Evolutionary conservation across 2,113 vertebrate species (phyloP).

Genomic region (Poecile atricapillus): DNA sequence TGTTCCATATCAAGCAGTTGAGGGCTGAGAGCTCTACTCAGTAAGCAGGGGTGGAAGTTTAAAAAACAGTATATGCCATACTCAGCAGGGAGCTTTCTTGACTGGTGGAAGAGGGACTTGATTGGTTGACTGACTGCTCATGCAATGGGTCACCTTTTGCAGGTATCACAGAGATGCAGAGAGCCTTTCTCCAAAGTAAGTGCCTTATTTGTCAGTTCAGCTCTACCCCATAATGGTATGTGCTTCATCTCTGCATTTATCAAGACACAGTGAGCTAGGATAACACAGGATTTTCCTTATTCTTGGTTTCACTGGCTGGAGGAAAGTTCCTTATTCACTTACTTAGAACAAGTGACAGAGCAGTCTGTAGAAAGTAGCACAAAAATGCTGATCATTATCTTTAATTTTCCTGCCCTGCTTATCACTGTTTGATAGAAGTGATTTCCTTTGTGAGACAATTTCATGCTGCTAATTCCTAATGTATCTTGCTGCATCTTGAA

Average conservation of each 20-base stretch:
- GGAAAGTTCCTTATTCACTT: neutral
- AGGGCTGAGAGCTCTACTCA: neutral
- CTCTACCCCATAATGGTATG: neutral
- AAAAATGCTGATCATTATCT: neutral
- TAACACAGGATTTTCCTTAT: neutral
- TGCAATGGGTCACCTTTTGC: neutral
- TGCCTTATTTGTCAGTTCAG: neutral
- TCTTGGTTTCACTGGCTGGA: neutral
- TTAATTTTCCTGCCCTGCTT: slow-evolving; percentile 6
- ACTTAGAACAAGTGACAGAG: neutral
- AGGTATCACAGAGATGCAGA: neutral
- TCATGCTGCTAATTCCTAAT: slow-evolving; percentile 20
- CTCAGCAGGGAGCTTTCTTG: neutral
- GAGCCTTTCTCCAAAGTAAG: neutral
- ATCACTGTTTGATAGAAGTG: slow-evolving; percentile 23
- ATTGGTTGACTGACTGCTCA: neutral
- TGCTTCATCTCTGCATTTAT: neutral
- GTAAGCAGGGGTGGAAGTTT: neutral
- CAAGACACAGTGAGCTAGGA: neutral
- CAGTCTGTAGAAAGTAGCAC: neutral
- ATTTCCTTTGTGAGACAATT: slow-evolving; percentile 56
- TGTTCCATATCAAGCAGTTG: neutral
- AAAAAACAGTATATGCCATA: neutral
- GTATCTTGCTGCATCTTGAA: neutral
- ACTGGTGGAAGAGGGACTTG: neutral